Base-by-base conservation (phyloP, 2,888 invertebrate genomes). In the Galerucella nymphaeae region DNA sequence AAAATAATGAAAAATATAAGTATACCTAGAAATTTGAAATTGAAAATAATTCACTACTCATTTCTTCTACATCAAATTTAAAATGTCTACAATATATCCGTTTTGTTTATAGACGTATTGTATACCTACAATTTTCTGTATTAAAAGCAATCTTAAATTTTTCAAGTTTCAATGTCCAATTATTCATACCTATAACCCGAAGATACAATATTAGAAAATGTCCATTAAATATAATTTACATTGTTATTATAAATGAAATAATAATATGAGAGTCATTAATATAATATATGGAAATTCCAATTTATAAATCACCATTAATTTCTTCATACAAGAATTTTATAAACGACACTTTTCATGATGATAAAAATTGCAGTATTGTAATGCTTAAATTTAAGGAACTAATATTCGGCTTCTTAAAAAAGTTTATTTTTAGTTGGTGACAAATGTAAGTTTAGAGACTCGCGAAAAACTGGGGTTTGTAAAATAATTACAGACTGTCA, bases 401-500 rank as follows among this genome's bases (percentile, higher is more conserved):
- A 9, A 38, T 38, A 38, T 38, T 9, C 8, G 8, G 30, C 30
- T n/a, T 38, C 0, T 30, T 16, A 6, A 53, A 57, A 45, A 57
- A 18, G n/a, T 66, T 58, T 30, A 67, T 48, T 76, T 82, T 73
- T 61, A 84, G 83, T 83, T 76, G 83, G 82, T 10, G 75, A 82
- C 55, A 66, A 66, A 18, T 85, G 85, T 73, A 75, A 59, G 38
- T 59, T 84, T 48, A 76, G 75, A 69, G 66, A 61, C 42, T 81
- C 80, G 16, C 76, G 80, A 11, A 76, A 70, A 42, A 58, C 66
- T 16, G 85, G 85, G 14, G 71, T 77, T 57, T 85, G 85, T 70
- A 82, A 80, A 72, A 73, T 80, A 72, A 75, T 79, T n/a, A 73
- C 77, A 14, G 76, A 84, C 55, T 85, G 85, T 75, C 83, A 82